phyloP scores from a whole-genome alignment of 23 tunicate species.

The Ascidia mentula region DNA sequence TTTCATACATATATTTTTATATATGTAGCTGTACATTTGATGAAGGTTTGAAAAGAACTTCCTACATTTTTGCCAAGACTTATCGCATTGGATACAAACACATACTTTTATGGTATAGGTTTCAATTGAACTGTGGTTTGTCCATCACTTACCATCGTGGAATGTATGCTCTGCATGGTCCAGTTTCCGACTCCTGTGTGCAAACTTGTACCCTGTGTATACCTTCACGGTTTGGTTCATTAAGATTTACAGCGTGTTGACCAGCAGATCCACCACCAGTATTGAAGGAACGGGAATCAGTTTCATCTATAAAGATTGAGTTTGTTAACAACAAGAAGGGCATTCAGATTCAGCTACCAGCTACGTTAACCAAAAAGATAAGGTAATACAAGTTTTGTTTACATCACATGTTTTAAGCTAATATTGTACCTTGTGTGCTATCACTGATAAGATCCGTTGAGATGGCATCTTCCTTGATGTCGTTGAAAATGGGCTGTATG shows the following conservation, averaged over 20 bases:
- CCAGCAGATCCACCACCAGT: background rate
- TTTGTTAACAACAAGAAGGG: too few species aligned
- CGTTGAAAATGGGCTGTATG: background rate
- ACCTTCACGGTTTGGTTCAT: background rate
- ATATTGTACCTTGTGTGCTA: background rate
- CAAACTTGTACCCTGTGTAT: background rate
- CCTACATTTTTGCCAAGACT: too few species aligned
- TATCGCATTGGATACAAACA: too few species aligned
- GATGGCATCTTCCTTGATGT: background rate
- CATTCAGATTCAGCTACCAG: too few species aligned
- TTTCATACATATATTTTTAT: background rate
- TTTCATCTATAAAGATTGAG: background rate
- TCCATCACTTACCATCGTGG: slow-evolving; percentile 7
- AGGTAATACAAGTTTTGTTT: background rate
- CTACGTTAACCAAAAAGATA: background rate
- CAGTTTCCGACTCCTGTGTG: background rate
- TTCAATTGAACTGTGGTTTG: too few species aligned
- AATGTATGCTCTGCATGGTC: background rate
- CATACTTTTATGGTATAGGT: too few species aligned
- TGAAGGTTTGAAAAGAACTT: too few species aligned
- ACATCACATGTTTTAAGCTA: background rate
- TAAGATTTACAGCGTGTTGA: background rate
- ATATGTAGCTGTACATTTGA: too few species aligned
- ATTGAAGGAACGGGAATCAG: background rate
- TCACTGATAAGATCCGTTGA: background rate